phyloP scores from a whole-genome alignment of 2,888 invertebrate genomes.

The Eupeodes latifasciatus region DNA sequence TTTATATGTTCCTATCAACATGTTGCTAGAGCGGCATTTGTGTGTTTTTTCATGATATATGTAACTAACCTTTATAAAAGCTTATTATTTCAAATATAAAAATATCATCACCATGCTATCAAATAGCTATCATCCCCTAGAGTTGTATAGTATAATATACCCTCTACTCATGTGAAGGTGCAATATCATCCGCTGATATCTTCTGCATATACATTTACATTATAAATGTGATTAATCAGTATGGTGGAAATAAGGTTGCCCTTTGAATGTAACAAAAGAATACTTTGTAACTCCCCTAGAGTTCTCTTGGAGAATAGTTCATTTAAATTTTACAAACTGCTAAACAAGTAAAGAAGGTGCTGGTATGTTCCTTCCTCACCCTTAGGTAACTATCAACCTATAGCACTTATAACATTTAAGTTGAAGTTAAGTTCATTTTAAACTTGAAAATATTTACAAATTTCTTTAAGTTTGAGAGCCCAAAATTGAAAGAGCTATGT shows the following conservation, averaged over 20 bases:
- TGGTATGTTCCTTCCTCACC: too few relatives aligned
- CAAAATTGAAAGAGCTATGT: too few relatives aligned
- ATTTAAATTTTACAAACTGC: conserved; percentile 30
- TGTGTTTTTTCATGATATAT: not conserved
- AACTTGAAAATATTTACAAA: too few relatives aligned
- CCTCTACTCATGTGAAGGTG: conserved; percentile 13
- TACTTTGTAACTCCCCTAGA: not conserved
- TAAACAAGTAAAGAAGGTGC: not conserved
- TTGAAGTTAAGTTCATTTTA: too few relatives aligned
- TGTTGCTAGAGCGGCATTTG: too few relatives aligned
- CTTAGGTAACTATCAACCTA: too few relatives aligned
- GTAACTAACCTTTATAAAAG: not conserved
- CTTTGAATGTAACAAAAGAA: not conserved
- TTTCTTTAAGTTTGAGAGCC: too few relatives aligned
- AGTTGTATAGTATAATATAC: not conserved
- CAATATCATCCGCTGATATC: conserved; percentile 45
- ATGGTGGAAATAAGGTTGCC: not conserved
- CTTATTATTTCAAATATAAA: conserved; percentile 9
- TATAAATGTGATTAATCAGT: conserved; percentile 53
- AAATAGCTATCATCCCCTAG: not conserved
- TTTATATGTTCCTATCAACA: too few relatives aligned
- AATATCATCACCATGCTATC: conserved; percentile 1
- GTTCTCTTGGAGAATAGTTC: not conserved
- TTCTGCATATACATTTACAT: conserved; percentile 13
- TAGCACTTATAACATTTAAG: too few relatives aligned